Evolutionary conservation across 2,113 vertebrate species (phyloP).

Genomic region (Albula goreensis): DNA sequence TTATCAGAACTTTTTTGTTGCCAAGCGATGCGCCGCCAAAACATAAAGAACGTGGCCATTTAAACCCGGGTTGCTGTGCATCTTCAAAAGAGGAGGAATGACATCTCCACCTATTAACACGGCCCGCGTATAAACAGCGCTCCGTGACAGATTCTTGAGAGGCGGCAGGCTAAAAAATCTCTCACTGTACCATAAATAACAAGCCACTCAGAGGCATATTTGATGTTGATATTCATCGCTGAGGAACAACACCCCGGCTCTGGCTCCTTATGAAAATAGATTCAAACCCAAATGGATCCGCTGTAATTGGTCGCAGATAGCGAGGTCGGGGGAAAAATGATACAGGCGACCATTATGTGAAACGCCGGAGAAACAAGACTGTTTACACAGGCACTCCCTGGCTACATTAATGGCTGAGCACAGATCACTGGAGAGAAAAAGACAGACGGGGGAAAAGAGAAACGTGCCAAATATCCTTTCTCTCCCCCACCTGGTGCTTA

Average conservation of each 20-base stretch:
- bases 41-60: constrained; percentile 72
- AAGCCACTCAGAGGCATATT: constrained; percentile 99
- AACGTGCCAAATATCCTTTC: constrained; percentile 43
- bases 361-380: constrained; percentile 89
- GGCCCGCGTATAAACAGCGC: constrained; percentile 97
- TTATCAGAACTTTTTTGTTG: constrained; percentile 65
- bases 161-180: constrained; percentile 84
- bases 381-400: constrained; percentile 95
- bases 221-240: constrained; percentile 99
- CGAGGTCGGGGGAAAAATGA: constrained; percentile 93
- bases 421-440: constrained; percentile 57
- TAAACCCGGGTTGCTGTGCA: constrained; percentile 91
- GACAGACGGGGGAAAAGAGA: constrained; percentile 38
- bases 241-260: constrained; percentile 78
- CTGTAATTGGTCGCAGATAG: constrained; percentile 99
- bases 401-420: constrained; percentile 77
- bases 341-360: constrained; percentile 90
- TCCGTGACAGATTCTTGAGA: constrained; percentile 97
- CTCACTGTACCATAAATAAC: constrained; percentile 95
- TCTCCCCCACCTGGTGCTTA: constrained; percentile 35
- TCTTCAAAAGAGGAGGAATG: constrained; percentile 85
- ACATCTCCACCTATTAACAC: constrained; percentile 93
- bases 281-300: constrained; percentile 95
- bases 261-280: constrained; percentile 96
- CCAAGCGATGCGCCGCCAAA: constrained; percentile 65